Conservation (phyloP, 2,797 vertebrate genomes). For the Cyprinodon diabolis region DNA sequence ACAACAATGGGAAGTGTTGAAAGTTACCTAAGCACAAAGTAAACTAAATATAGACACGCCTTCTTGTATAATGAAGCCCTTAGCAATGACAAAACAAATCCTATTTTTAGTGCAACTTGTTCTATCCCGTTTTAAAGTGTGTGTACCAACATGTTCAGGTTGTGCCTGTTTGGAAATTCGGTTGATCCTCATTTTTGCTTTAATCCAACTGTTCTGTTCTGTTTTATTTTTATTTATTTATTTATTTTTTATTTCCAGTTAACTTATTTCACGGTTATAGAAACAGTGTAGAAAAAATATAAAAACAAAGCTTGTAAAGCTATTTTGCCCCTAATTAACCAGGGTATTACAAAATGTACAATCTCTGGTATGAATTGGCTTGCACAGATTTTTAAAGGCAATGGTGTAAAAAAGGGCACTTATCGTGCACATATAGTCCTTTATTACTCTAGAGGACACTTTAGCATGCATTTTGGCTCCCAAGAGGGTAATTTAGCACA, state of each 20-base stretch:
- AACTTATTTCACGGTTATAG: slow-evolving; percentile 2
- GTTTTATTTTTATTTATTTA: background rate
- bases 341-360: background rate
- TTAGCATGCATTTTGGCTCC: too few relatives aligned
- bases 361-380: background rate
- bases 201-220: slow-evolving; percentile 8
- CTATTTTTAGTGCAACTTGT: slow-evolving; percentile 78
- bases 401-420: too few relatives aligned
- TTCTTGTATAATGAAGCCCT: slow-evolving; percentile 34
- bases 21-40: slow-evolving; percentile 43
- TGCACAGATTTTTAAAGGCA: too few relatives aligned
- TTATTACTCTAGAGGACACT: too few relatives aligned
- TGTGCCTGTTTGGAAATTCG: slow-evolving; percentile 37
- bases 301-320: too few relatives aligned
- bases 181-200: slow-evolving; percentile 26
- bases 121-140: slow-evolving; percentile 51
- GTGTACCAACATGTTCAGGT: slow-evolving; percentile 59
- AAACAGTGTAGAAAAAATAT: background rate
- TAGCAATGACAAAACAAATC: slow-evolving; percentile 32
- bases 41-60: slow-evolving; percentile 69
- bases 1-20: slow-evolving; percentile 70
- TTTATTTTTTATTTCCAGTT: background rate
- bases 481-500: too few relatives aligned
- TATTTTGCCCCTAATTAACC: too few relatives aligned
- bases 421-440: too few relatives aligned